Evolutionary conservation across 2,888 invertebrate species (phyloP), one percentile per base, ranked within the genome.

Genomic region (Athetis lepigone): DNA sequence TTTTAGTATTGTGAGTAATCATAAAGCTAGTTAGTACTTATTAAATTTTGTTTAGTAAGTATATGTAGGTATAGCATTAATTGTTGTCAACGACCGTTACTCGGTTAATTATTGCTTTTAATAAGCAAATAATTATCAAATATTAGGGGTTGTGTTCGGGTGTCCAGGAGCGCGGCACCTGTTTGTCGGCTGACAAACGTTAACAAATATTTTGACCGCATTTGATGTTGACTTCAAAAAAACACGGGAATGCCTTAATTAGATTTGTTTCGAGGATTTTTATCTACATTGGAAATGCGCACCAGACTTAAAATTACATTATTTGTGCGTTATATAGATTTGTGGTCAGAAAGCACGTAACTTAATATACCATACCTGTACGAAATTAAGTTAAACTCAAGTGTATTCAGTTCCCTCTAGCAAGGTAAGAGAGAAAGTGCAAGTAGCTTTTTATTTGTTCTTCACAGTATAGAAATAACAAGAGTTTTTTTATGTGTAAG

Each of bases 181-280:
- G 90, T 89, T 81, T 50, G 77, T 77, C 58, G 70, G 60, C 77
- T 66, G 80, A 78, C 74, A 74, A 75, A 81, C 84, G 88, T 88
- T 85, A 87, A 83, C 79, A 84, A 87, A 87, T 88, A 86, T 87
- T 86, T 88, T 79, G 81, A 82, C 75, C 73, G 72, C 79, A 83
- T 75, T 80, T 82, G 72, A 81, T 76, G 76, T 21, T 77, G 59
- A 61, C 57, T 57, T 63, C 21, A 62, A 62, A 47, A 50, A 62
- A 43, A 57, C 52, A 21, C 25, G 51, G 52, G 36, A 52, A 51
- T 52, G 46, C 29, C 8, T 27, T 51, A 7, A 23, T 21, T 36
- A 36, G 29, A 45, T 52, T 36, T 43, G 1, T 46, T 61, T 51
- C 29, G 29, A 29, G 29, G 8, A 11, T 29, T 11, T 8, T 4